Evolutionary conservation across 1,140 invertebrate species (phyloP), one percentile per base, ranked within the genome.

Genomic region (Dermatophagoides farinae): DNA sequence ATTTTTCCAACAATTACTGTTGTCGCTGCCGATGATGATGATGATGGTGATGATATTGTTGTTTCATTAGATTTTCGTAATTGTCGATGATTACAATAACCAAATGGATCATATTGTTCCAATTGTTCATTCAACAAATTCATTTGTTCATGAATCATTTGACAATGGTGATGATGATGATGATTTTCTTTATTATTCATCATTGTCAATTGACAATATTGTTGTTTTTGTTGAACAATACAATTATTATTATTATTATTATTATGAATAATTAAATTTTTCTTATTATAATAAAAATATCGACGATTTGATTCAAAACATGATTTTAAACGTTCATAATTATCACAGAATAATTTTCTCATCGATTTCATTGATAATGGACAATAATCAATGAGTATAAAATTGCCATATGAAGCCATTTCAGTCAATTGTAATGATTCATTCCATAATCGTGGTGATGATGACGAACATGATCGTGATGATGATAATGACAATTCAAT

Each of bases 321-420:
- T 38, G 25, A 25, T 55, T 23, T n/a, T 20, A 55, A 25, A 39
- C 14, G 16, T 12, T 38, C 53, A 23, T 38, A 31, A 55, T 37
- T 55, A 23, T 23, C 53, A 11, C 11, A 22, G 11, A 50, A 55
- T 53, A 39, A 53, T 25, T 16, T 53, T 25, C 10, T 53, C 51
- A 53, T 16, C 11, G n/a, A 5, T 16, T 16, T 53, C 51, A 25
- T 31, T 22, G n/a, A 5, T 22, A 53, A 53, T 16, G 23, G 51
- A 22, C 37, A 39, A 31, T 16, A 14, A 55, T 55, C 25, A 6
- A 23, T 55, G 1, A 55, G 41, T 25, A 55, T 25, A 55, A 55
- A 55, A 55, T 55, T 55, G 5, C 53, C 53, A 14, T 44, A 40
- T 43, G 53, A 16, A 14, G 53, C 53, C 53, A 55, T 55, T 55